Evolutionary conservation across 2,888 invertebrate genomes (phyloP).

Genomic region (Chaetoderma sp.): DNA sequence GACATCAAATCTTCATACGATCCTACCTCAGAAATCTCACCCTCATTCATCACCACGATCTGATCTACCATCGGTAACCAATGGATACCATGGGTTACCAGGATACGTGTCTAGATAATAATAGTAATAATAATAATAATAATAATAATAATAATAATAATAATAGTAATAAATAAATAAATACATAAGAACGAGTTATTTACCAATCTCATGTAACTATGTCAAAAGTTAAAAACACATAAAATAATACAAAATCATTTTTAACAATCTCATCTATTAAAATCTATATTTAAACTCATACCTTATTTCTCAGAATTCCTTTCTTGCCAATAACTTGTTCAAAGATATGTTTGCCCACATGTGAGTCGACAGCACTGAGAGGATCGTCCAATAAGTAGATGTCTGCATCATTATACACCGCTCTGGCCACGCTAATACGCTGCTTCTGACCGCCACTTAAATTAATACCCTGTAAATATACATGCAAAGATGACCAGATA

Average conservation of each 20-base stretch:
- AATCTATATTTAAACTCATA: too few relatives aligned
- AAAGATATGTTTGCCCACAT: conserved; percentile 96
- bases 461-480: conserved; percentile 48
- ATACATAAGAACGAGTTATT: too few relatives aligned
- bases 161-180: too few relatives aligned
- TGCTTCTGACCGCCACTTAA: conserved; percentile 47
- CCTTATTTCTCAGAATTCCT: conserved; percentile 59
- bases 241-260: too few relatives aligned
- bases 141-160: too few relatives aligned
- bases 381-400: conserved; percentile 93
- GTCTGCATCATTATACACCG: conserved; percentile 41
- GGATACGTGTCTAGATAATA: conserved; percentile 79
- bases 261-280: too few relatives aligned
- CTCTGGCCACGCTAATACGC: conserved; percentile 43
- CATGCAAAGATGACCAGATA: too few relatives aligned
- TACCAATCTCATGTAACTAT: too few relatives aligned
- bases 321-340: conserved; percentile 88
- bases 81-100: conserved; percentile 95
- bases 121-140: too few relatives aligned
- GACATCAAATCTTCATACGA: conserved; percentile 89
- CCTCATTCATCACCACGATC: conserved; percentile 89
- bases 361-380: conserved; percentile 90
- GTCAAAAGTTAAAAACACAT: too few relatives aligned
- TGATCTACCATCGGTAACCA: conserved; percentile 90
- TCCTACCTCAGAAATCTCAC: conserved; percentile 88